Percentiles rank a stretch among this genome's conserved stretches.
These are phyloP conservation scores for Phasia obesa DNA, from an alignment of 2,888 invertebrate species.

Conservation along the genomic window DNA sequence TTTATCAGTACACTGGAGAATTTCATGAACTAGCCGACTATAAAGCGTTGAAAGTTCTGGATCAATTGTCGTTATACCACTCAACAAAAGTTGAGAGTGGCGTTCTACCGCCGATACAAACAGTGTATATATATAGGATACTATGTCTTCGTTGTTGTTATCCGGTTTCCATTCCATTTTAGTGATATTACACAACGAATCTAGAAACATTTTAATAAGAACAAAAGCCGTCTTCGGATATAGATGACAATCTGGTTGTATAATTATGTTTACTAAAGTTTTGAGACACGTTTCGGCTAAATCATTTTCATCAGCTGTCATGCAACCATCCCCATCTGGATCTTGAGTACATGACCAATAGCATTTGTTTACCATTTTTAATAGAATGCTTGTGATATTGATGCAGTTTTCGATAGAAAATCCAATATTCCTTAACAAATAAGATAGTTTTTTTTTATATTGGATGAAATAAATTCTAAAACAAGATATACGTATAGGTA, in stretches of 20 bases:
- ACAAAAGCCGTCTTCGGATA: constrained; percentile 85
- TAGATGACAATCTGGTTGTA: constrained; percentile 86
- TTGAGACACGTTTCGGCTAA: constrained; percentile 86
- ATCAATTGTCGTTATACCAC: constrained; percentile 80
- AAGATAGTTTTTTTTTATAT: neutral
- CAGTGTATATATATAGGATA: constrained; percentile 87
- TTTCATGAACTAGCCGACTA: constrained; percentile 86
- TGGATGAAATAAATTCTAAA: too few relatives aligned
- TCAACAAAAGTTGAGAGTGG: constrained; percentile 84
- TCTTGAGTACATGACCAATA: constrained; percentile 81
- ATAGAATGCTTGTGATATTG: constrained; percentile 80
- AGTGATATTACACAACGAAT: constrained; percentile 84
- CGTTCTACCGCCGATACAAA: constrained; percentile 88
- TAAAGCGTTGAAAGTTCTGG: constrained; percentile 84
- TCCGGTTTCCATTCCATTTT: constrained; percentile 83
- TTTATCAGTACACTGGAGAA: constrained; percentile 90
- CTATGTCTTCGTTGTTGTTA: constrained; percentile 85
- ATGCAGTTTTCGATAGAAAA: constrained; percentile 81
- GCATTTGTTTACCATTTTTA: constrained; percentile 82
- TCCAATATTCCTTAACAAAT: constrained; percentile 77
- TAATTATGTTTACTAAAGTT: constrained; percentile 83
- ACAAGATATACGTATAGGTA: neutral
- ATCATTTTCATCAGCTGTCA: constrained; percentile 84
- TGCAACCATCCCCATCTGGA: constrained; percentile 83
- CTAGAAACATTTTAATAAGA: constrained; percentile 85